Percentiles rank a stretch among this genome's conserved stretches.
phyloP scores from a whole-genome alignment of 2,113 vertebrate species.

The Nothoprocta perdicaria region DNA sequence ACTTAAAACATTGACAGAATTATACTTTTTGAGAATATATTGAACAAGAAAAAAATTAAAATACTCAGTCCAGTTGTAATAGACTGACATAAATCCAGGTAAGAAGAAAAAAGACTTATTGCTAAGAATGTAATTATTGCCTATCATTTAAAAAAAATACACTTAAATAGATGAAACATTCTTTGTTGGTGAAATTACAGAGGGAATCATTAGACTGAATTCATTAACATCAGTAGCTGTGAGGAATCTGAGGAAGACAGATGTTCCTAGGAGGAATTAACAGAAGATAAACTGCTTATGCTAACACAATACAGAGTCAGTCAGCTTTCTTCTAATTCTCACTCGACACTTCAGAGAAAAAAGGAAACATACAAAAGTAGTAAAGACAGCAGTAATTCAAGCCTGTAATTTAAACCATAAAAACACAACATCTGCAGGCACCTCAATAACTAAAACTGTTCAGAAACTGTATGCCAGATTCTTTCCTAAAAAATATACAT shows the following conservation, averaged over 20 bases:
- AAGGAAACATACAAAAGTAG: not conserved
- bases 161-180: not conserved
- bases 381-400: not conserved
- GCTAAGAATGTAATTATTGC: not conserved
- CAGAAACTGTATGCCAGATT: not conserved
- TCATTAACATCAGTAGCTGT: conserved; percentile 16
- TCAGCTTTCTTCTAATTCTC: not conserved
- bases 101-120: not conserved
- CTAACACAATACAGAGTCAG: not conserved
- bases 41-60: conserved; percentile 12
- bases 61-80: not conserved
- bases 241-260: not conserved
- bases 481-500: not conserved
- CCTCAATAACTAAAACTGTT: not conserved
- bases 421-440: not conserved
- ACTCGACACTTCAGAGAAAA: not conserved
- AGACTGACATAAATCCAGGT: not conserved
- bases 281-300: not conserved
- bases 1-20: not conserved
- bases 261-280: not conserved
- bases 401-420: not conserved
- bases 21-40: not conserved
- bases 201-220: not conserved
- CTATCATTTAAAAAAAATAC: conserved; percentile 1
- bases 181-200: conserved; percentile 25